A percentile compares a stretch with the other conserved stretches of the same genome.
phyloP scores from a whole-genome alignment of 2,113 vertebrate species.

The Merops nubicus region DNA sequence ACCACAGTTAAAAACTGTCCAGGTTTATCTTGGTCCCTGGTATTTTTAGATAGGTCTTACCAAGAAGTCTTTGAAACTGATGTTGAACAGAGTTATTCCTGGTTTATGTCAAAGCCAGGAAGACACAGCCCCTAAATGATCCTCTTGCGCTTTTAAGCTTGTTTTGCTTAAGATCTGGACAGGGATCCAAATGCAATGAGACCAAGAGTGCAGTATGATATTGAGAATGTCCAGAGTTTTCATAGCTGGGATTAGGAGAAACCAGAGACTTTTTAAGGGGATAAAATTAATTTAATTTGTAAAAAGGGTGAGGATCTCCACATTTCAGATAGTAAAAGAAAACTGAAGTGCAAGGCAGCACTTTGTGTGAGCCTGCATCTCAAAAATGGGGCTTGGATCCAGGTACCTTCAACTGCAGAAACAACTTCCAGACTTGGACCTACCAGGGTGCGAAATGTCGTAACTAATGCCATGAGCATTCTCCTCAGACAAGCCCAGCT shows the following conservation, averaged over 20 bases:
- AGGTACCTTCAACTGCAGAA: background rate
- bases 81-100: background rate
- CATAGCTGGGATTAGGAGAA: background rate
- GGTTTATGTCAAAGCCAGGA: background rate
- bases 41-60: background rate
- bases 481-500: background rate
- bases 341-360: background rate
- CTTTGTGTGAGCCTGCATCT: background rate
- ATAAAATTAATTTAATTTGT: background rate
- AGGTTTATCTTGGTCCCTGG: background rate
- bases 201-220: background rate
- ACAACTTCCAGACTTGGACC: background rate
- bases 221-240: background rate
- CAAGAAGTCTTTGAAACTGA: background rate
- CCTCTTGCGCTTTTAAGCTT: background rate
- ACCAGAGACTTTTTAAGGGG: background rate
- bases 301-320: background rate
- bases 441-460: background rate
- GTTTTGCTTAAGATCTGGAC: background rate
- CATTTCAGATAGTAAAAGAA: background rate
- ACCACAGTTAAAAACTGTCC: background rate
- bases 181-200: background rate
- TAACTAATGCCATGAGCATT: background rate
- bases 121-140: background rate
- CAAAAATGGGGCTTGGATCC: background rate